These are phyloP conservation scores for Diachrysia chrysitis DNA, from an alignment of 2,888 invertebrate genomes.

Conservation along the genomic window DNA sequence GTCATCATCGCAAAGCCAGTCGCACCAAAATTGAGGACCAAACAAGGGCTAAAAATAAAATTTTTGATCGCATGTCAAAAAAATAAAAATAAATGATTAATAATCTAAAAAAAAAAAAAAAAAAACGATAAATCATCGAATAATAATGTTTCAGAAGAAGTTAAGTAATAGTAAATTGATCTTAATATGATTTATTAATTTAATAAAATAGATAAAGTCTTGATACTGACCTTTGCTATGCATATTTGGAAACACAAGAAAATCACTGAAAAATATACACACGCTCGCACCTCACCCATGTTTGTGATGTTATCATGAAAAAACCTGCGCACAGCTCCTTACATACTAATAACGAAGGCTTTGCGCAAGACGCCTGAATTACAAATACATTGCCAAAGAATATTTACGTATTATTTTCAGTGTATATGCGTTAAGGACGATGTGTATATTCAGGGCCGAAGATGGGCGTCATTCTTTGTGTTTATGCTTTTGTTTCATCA, in stretches of 20 bases:
- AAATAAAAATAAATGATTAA: background rate
- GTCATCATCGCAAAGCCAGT: constrained; percentile 71
- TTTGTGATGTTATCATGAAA: constrained; percentile 76
- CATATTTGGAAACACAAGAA: constrained; percentile 72
- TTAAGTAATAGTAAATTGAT: background rate
- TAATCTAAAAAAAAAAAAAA: no score
- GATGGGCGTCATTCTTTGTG: constrained; percentile 28
- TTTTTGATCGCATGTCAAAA: constrained; percentile 34
- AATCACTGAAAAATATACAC: constrained; percentile 70
- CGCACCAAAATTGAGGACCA: constrained; percentile 64
- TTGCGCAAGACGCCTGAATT: constrained; percentile 80
- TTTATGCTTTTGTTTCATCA: constrained; percentile 4
- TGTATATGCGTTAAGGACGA: constrained; percentile 48
- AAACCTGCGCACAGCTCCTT: constrained; percentile 71
- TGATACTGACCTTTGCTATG: constrained; percentile 72
- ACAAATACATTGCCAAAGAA: constrained; percentile 73
- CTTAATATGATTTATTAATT: background rate
- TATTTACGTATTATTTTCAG: constrained; percentile 57
- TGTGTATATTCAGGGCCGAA: constrained; percentile 26
- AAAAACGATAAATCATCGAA: no score
- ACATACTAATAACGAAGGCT: constrained; percentile 80
- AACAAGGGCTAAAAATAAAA: constrained; percentile 72
- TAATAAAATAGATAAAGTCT: background rate
- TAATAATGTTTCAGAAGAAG: background rate
- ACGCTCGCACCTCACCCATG: constrained; percentile 78